Conservation (phyloP, 2,113 vertebrate species). For the Crotophaga sulcirostris region DNA sequence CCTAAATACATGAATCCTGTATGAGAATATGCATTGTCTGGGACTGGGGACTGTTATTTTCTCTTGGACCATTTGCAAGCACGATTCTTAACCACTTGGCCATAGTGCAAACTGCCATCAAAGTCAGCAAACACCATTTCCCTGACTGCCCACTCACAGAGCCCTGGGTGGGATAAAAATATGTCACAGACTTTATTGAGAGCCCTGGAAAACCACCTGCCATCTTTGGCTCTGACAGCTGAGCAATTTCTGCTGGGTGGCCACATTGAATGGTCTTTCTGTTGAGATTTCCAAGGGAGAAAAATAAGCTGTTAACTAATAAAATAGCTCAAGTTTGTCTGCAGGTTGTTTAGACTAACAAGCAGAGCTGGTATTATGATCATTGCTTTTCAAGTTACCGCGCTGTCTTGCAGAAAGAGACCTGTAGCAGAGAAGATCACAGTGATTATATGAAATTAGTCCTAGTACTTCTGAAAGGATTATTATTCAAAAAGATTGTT, state of each 20-base stretch:
- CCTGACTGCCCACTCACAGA: neutral
- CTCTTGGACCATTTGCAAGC: neutral
- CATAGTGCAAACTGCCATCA: neutral
- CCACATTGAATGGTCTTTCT: neutral
- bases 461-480: neutral
- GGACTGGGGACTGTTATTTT: neutral
- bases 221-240: neutral
- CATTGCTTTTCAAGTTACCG: neutral
- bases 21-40: neutral
- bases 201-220: constrained; percentile 25
- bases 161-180: neutral
- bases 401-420: neutral
- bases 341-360: neutral
- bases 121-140: neutral
- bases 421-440: neutral
- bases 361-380: neutral
- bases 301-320: neutral
- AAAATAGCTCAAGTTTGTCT: neutral
- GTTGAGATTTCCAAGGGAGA: constrained; percentile 1
- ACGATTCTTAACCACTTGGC: neutral
- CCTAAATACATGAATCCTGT: neutral
- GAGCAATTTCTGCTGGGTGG: neutral
- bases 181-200: neutral
- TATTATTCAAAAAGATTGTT: neutral
- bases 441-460: neutral